Conservation (phyloP, 2,797 vertebrate species). For the Liparis tanakae region DNA sequence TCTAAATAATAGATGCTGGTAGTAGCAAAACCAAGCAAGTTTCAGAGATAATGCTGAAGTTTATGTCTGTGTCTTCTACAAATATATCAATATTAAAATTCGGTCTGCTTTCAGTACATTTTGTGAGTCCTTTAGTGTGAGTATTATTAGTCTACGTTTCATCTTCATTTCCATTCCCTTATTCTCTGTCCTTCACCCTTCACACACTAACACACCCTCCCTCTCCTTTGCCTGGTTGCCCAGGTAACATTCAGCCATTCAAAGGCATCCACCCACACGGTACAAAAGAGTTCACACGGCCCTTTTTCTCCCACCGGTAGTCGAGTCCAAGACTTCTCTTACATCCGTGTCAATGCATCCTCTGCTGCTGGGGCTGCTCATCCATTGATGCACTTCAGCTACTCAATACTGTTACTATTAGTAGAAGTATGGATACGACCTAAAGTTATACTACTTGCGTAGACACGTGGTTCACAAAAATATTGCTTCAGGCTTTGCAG, state of each 20-base stretch:
- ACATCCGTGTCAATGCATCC: not conserved
- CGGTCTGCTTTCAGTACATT: not conserved
- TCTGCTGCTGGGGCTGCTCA: slow-evolving; percentile 1
- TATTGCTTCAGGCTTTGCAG: not conserved
- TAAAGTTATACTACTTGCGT: not conserved
- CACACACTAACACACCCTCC: not conserved
- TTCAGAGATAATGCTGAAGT: not conserved
- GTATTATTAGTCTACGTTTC: not conserved
- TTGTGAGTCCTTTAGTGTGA: not conserved
- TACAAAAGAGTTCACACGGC: slow-evolving; percentile 46
- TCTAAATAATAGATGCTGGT: not conserved
- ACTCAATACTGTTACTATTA: not conserved
- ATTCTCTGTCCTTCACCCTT: not conserved
- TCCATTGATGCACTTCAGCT: not conserved
- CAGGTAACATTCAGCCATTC: slow-evolving; percentile 61
- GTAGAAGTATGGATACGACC: not conserved
- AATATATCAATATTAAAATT: not conserved
- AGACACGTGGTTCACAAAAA: not conserved
- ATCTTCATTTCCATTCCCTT: not conserved
- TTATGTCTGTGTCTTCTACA: not conserved
- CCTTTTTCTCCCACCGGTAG: slow-evolving; percentile 11
- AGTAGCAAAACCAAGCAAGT: not conserved
- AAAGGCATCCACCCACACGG: slow-evolving; percentile 39
- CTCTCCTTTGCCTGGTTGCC: slow-evolving; percentile 55
- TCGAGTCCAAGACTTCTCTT: slow-evolving; percentile 20